These are phyloP conservation scores for Ostrea edulis DNA, from an alignment of 1,140 invertebrate genomes.

Conservation along the genomic window DNA sequence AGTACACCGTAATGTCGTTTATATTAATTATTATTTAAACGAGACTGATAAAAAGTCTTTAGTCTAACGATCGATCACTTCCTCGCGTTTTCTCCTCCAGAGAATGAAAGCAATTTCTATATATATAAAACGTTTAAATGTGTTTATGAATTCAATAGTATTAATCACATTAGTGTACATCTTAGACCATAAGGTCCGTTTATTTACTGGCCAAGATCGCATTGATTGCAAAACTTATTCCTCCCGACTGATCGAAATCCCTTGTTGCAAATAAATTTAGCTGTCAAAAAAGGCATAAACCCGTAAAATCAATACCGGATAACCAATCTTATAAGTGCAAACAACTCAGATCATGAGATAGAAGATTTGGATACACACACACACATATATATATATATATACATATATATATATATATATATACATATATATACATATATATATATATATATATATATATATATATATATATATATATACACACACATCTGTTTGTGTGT, in stretches of 20 bases:
- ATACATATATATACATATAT: too few relatives aligned
- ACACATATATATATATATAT: too few relatives aligned
- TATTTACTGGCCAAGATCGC: neutral
- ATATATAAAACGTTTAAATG: neutral
- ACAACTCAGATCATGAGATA: neutral
- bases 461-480: too few relatives aligned
- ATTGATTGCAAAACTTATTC: neutral
- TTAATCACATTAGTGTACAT: neutral
- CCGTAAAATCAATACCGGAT: neutral
- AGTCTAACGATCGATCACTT: neutral
- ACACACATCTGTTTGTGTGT: too few relatives aligned
- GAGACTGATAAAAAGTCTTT: neutral
- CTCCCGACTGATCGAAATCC: constrained; percentile 8
- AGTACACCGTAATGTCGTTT: neutral
- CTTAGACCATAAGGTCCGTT: neutral
- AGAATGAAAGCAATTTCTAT: neutral
- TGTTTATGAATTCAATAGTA: neutral
- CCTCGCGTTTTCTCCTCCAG: neutral
- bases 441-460: too few relatives aligned
- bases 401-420: too few relatives aligned
- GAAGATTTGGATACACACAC: neutral
- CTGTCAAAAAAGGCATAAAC: constrained; percentile 24
- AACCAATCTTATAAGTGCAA: constrained; percentile 4
- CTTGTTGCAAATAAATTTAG: constrained; percentile 38
- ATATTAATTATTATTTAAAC: constrained; percentile 16